Evolutionary conservation across 1,140 invertebrate genomes (phyloP).

Genomic region (Bicyclus anynana): DNA sequence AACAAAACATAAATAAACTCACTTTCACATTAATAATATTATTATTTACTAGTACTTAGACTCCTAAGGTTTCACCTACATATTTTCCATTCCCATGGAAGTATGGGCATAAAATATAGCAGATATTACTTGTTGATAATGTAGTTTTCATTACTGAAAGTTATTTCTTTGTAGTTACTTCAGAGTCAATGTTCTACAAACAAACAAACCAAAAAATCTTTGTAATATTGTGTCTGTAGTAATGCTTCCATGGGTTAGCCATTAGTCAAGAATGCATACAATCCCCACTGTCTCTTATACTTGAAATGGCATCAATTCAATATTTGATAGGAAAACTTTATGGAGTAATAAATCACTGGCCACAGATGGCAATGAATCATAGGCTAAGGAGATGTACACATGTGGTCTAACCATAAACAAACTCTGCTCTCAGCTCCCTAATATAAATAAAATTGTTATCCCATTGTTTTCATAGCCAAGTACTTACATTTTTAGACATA

Average conservation of each 20-base stretch:
- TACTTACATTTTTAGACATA: conserved; percentile 13
- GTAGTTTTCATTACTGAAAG: too few species aligned
- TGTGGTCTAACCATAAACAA: conserved; percentile 57
- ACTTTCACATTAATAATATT: too few species aligned
- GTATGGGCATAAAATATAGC: too few species aligned
- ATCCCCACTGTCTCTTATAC: not conserved
- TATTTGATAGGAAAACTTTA: conserved; percentile 25
- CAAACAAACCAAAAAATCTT: too few species aligned
- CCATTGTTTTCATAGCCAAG: conserved; percentile 39
- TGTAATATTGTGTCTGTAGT: too few species aligned
- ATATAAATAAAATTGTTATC: conserved; percentile 40
- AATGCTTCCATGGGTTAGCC: not conserved
- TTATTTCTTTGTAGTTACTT: too few species aligned
- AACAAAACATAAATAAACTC: too few species aligned
- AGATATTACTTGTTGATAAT: too few species aligned
- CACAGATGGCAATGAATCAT: conserved; percentile 54
- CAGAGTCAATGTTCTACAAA: too few species aligned
- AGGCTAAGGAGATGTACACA: conserved; percentile 47
- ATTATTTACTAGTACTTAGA: too few species aligned
- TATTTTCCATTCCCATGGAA: too few species aligned
- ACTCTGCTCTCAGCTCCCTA: conserved; percentile 34
- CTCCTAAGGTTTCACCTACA: too few species aligned
- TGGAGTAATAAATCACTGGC: conserved; percentile 42
- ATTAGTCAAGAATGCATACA: not conserved
- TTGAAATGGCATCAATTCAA: not conserved